These are phyloP conservation scores for Prionailurus viverrinus DNA, from an alignment of 2,113 vertebrate species.

Conservation along the genomic window DNA sequence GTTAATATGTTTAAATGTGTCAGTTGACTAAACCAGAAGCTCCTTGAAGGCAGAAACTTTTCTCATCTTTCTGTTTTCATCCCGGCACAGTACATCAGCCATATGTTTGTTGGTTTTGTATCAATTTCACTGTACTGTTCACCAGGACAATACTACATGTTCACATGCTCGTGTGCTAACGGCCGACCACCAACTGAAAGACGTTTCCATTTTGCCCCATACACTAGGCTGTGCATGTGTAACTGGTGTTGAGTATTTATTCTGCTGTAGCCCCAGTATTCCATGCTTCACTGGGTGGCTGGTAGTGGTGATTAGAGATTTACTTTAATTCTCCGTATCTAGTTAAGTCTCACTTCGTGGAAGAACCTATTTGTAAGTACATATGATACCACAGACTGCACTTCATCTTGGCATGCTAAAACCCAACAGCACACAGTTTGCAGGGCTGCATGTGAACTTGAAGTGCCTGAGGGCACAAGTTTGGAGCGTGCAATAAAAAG, in stretches of 20 bases:
- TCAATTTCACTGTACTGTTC: neutral
- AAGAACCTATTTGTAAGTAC: neutral
- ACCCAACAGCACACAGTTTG: neutral
- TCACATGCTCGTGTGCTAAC: neutral
- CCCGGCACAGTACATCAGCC: neutral
- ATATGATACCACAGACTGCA: neutral
- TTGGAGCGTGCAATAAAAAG: neutral
- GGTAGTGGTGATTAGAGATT: neutral
- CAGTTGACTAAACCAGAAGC: neutral
- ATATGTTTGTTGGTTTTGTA: slow-evolving; percentile 36
- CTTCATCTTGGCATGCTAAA: neutral
- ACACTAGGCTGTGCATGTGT: neutral
- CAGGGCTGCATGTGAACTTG: neutral
- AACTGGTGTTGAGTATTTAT: neutral
- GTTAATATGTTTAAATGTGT: neutral
- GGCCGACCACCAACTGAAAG: neutral
- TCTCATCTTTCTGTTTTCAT: neutral
- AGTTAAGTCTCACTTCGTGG: slow-evolving; percentile 37
- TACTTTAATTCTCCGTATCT: slow-evolving; percentile 36
- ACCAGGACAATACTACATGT: neutral
- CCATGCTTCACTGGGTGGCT: neutral
- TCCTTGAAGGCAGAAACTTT: slow-evolving; percentile 39
- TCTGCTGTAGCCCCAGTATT: neutral
- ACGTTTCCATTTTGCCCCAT: neutral
- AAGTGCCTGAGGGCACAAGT: neutral